phyloP scores from a whole-genome alignment of 2,113 vertebrate species.

The Pelecanoides urinatrix region DNA sequence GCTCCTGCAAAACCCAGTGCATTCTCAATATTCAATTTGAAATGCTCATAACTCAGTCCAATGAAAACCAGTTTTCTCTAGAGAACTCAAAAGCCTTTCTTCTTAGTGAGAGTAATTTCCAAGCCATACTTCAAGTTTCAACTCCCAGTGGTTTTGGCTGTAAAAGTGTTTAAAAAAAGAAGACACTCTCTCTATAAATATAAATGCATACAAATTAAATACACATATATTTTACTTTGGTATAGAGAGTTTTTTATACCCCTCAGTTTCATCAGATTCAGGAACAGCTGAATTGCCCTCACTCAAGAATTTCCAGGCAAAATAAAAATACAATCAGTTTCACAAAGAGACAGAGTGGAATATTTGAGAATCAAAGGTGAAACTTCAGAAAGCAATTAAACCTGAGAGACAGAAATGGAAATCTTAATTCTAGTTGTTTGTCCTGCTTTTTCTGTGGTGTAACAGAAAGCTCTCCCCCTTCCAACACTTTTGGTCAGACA shows the following conservation, averaged over 20 bases:
- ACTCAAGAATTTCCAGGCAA: background rate
- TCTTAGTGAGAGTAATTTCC: slow-evolving; percentile 5
- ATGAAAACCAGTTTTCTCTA: slow-evolving; percentile 2
- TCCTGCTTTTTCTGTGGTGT: background rate
- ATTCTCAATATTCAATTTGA: background rate
- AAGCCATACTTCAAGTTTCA: background rate
- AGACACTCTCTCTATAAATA: background rate
- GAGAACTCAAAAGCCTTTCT: background rate
- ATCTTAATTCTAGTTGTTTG: background rate
- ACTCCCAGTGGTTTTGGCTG: background rate
- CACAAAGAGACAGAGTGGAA: background rate
- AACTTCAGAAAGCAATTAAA: background rate
- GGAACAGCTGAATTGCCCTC: background rate
- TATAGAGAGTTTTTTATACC: background rate
- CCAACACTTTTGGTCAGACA: background rate
- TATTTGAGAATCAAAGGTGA: background rate
- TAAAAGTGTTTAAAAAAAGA: background rate
- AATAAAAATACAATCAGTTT: background rate
- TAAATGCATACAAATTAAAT: background rate
- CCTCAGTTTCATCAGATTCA: background rate
- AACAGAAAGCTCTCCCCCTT: background rate
- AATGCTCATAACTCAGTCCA: slow-evolving; percentile 16
- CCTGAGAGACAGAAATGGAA: background rate
- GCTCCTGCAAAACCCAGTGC: background rate
- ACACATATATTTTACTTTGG: background rate